phyloP scores from a whole-genome alignment of 2,113 vertebrate species.

The Xyliphius kryptos region DNA sequence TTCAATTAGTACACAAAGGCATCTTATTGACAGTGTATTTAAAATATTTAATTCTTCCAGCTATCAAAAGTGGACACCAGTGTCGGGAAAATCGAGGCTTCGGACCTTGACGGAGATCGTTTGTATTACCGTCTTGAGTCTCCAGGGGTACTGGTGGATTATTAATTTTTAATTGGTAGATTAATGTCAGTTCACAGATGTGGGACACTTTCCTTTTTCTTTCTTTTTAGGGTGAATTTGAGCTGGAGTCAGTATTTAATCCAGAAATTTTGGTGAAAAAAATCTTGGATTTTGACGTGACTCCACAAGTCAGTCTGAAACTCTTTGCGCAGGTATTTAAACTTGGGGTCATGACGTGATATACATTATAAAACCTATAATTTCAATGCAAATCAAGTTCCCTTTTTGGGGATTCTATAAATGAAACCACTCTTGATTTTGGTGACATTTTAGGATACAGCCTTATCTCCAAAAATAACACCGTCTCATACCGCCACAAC shows the following conservation, averaged over 20 bases:
- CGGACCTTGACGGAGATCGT: constrained; percentile 20
- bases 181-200: background rate
- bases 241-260: constrained; percentile 40
- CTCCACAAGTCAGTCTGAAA: constrained; percentile 41
- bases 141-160: constrained; percentile 11
- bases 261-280: constrained; percentile 57
- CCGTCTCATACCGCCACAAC: constrained; percentile 39
- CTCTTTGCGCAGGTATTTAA: constrained; percentile 60
- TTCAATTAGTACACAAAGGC: background rate
- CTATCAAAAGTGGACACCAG: background rate
- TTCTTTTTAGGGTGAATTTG: constrained; percentile 59
- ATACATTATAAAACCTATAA: background rate
- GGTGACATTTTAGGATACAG: constrained; percentile 57
- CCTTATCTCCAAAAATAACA: accelerated
- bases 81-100: constrained; percentile 22
- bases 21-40: background rate
- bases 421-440: background rate
- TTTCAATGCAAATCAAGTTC: background rate
- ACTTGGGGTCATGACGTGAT: background rate
- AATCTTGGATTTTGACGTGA: constrained; percentile 63
- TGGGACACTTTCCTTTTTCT: background rate
- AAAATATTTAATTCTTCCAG: constrained; percentile 19
- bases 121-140: constrained; percentile 34
- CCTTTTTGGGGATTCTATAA: background rate
- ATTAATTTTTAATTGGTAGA: background rate